Percentiles rank a stretch among this genome's conserved stretches.
Conservation (phyloP, 37 sponge, comb jelly and placozoan species). For the Chondrosia reniformis region DNA sequence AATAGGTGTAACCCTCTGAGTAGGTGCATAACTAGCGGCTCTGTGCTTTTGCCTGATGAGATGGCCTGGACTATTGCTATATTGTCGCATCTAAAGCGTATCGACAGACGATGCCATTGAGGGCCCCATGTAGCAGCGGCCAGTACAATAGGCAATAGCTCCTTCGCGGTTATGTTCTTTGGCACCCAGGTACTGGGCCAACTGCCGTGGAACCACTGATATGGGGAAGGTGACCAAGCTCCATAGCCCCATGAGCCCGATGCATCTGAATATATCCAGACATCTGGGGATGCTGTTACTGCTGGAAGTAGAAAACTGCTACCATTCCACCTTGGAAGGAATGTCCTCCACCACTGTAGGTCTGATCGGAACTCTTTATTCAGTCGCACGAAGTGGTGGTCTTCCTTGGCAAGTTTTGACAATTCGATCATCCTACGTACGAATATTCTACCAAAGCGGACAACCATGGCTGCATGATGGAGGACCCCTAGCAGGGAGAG, state of each 20-base stretch:
- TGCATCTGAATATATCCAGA: neutral
- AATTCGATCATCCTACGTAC: slow-evolving; percentile 24
- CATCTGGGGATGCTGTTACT: neutral
- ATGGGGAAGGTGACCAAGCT: neutral
- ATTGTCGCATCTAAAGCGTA: slow-evolving; percentile 2
- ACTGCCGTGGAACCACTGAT: neutral
- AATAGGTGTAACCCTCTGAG: neutral
- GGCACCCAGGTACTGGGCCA: neutral
- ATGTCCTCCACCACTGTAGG: slow-evolving; percentile 24
- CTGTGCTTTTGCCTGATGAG: neutral
- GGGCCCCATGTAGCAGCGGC: slow-evolving; percentile 5
- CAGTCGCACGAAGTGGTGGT: slow-evolving; percentile 28
- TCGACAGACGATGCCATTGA: neutral
- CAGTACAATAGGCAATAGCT: slow-evolving; percentile 1
- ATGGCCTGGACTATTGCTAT: neutral
- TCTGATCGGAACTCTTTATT: slow-evolving; percentile 34
- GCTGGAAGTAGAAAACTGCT: neutral
- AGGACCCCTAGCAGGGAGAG: slow-evolving; percentile 34
- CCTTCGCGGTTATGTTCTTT: neutral
- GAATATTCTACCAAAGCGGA: slow-evolving; percentile 25
- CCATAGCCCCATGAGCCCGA: slow-evolving; percentile 19
- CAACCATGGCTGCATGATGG: slow-evolving; percentile 38
- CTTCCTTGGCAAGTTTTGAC: neutral
- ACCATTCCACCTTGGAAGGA: slow-evolving; percentile 30
- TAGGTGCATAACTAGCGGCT: slow-evolving; percentile 10